These are phyloP conservation scores for Acleris cristana DNA, from an alignment of 2,888 invertebrate genomes.

Conservation along the genomic window DNA sequence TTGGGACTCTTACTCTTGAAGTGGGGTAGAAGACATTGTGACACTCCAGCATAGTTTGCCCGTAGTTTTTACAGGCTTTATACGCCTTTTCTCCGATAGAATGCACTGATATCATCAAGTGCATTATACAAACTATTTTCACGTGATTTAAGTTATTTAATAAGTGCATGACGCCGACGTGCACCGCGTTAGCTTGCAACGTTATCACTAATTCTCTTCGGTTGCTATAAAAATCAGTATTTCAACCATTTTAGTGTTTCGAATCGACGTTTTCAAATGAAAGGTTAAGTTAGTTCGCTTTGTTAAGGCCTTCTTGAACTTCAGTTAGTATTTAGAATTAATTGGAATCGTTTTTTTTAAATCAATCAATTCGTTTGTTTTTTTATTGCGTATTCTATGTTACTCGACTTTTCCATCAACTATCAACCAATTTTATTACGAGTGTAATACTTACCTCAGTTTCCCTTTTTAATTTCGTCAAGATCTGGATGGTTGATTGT, in stretches of 20 bases:
- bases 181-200: conserved; percentile 40
- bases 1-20: conserved; percentile 66
- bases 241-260: conserved; percentile 54
- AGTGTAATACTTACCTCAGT: no score
- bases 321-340: no score
- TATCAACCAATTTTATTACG: no score
- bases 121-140: conserved; percentile 30
- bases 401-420: no score
- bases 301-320: neutral
- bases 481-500: no score
- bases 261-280: conserved; percentile 44
- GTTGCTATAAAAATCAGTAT: conserved; percentile 46
- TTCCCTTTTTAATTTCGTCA: no score
- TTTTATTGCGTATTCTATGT: no score
- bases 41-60: conserved; percentile 72
- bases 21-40: conserved; percentile 67
- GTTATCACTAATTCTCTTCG: conserved; percentile 59
- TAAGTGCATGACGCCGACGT: conserved; percentile 13
- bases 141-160: neutral
- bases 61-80: conserved; percentile 67
- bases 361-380: no score
- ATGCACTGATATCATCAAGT: conserved; percentile 36
- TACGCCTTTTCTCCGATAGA: conserved; percentile 67
- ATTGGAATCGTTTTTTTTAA: no score
- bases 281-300: neutral